A percentile compares a stretch with the other conserved stretches of the same genome.
Conservation (phyloP, 2,888 invertebrate genomes). For the Caenorhabditis uteleia region DNA sequence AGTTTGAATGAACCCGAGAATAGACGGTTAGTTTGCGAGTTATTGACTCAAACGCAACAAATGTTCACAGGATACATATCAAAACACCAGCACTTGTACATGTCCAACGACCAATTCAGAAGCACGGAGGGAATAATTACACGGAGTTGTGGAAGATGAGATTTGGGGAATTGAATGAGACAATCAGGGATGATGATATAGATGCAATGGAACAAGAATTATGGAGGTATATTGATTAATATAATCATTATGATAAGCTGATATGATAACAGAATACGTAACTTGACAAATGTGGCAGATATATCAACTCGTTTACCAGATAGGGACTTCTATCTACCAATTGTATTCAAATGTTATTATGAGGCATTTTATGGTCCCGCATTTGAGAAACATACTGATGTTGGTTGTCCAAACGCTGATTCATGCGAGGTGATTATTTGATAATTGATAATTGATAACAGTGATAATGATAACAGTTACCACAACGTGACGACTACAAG, state of each 20-base stretch:
- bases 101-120: conserved; percentile 15
- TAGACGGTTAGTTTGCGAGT: neutral
- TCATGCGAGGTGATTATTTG: no score
- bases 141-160: conserved; percentile 15
- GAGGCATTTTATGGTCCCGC: conserved; percentile 14
- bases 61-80: conserved; percentile 4
- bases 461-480: conserved; percentile 6
- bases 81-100: conserved; percentile 7
- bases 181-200: conserved; percentile 11
- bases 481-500: conserved; percentile 18
- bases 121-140: conserved; percentile 5
- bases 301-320: conserved; percentile 1
- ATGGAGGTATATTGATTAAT: neutral
- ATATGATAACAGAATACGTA: no score
- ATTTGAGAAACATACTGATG: conserved; percentile 1
- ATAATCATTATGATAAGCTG: conserved; percentile 6
- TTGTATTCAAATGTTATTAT: conserved; percentile 31
- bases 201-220: conserved; percentile 18
- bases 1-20: conserved; percentile 5
- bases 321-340: conserved; percentile 12
- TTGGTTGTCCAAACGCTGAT: conserved; percentile 28
- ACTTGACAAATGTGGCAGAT: no score
- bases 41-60: no score
- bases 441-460: no score
- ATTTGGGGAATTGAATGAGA: conserved; percentile 18